These are phyloP conservation scores for Threskiornis aethiopicus DNA, from an alignment of 2,797 vertebrate species.

Conservation along the genomic window DNA sequence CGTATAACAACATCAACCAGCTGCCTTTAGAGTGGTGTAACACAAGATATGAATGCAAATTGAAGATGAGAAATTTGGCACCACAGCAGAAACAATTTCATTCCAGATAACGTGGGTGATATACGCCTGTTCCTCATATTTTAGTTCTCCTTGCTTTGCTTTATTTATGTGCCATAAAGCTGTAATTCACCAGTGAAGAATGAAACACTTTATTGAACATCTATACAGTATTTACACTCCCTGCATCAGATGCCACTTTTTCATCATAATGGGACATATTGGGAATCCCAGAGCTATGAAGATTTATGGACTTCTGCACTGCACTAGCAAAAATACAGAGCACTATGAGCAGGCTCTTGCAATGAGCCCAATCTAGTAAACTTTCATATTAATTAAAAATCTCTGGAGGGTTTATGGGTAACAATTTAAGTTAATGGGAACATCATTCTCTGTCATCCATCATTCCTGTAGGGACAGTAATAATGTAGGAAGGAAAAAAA, in stretches of 20 bases:
- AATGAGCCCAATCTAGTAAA: not conserved
- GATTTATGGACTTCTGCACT: not conserved
- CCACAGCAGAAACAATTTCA: not conserved
- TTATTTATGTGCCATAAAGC: conserved; percentile 57
- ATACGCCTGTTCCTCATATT: not conserved
- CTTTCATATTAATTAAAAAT: conserved; percentile 16
- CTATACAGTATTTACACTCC: conserved; percentile 18
- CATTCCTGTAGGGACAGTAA: not conserved
- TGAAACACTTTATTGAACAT: conserved; percentile 18
- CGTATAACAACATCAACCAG: not conserved
- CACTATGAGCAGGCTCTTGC: not conserved
- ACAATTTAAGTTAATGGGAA: not conserved
- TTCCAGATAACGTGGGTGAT: not conserved
- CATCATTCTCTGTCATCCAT: not conserved
- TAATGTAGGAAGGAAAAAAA: not conserved
- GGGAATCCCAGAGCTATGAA: not conserved
- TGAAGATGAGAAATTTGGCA: not conserved
- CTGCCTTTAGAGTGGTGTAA: not conserved
- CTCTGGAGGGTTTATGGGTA: not conserved
- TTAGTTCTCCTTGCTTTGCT: conserved; percentile 29
- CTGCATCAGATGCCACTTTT: conserved; percentile 8
- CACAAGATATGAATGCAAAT: not conserved
- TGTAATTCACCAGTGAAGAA: conserved; percentile 47
- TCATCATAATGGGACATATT: conserved; percentile 4
- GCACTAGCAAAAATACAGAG: not conserved